phyloP scores from a whole-genome alignment of 2,113 vertebrate genomes.

The Sphaerodactylus townsendi region DNA sequence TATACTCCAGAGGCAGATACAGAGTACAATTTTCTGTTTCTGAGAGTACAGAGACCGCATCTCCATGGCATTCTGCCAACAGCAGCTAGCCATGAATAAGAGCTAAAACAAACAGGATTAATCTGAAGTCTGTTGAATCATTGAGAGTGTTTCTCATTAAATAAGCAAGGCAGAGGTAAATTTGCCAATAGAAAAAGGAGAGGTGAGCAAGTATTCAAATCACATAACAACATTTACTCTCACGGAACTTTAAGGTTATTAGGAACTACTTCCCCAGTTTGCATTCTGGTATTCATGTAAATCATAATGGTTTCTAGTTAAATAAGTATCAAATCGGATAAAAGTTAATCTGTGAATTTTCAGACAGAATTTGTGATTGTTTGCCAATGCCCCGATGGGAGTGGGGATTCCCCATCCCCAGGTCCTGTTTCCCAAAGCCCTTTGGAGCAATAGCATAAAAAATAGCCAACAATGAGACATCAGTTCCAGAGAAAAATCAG shows the following conservation, averaged over 20 bases:
- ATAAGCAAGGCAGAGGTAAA: not conserved
- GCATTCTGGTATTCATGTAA: not conserved
- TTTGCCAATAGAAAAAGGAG: accelerated
- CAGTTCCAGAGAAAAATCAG: too few relatives aligned
- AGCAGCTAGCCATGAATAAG: conserved; percentile 18
- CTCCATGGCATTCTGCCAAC: conserved; percentile 39
- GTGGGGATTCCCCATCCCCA: too few relatives aligned
- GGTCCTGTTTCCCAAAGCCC: too few relatives aligned
- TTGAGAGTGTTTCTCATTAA: not conserved
- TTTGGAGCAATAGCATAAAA: too few relatives aligned
- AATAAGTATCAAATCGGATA: not conserved
- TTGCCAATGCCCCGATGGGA: too few relatives aligned
- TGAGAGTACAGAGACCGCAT: conserved; percentile 25
- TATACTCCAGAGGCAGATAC: not conserved
- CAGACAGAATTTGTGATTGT: not conserved
- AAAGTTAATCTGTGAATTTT: not conserved
- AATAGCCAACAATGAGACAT: too few relatives aligned
- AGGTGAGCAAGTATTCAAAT: not conserved
- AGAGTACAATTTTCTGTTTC: conserved; percentile 38
- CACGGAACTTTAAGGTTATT: not conserved
- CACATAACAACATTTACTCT: accelerated
- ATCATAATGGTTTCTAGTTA: accelerated
- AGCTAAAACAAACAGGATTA: conserved; percentile 25
- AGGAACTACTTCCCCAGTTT: not conserved
- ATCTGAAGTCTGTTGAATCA: not conserved